These are phyloP conservation scores for Cottoperca gobio DNA, from an alignment of 2,797 vertebrate species.

Conservation along the genomic window DNA sequence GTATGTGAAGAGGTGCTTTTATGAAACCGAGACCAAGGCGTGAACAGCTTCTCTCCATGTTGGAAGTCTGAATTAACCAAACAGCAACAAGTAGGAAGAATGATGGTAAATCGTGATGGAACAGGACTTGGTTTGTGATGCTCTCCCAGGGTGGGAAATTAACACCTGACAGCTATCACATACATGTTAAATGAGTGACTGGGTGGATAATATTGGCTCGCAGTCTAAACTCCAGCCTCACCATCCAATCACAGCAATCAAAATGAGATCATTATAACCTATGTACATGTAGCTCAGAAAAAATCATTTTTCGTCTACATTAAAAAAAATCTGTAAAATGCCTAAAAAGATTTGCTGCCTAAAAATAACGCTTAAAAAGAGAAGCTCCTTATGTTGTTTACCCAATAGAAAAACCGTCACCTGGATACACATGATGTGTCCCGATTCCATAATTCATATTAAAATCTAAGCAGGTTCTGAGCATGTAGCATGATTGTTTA, in stretches of 20 bases:
- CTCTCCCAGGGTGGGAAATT: slow-evolving; percentile 51
- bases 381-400: background rate
- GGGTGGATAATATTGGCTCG: background rate
- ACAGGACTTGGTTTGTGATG: slow-evolving; percentile 3
- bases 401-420: background rate
- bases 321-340: background rate
- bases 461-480: background rate
- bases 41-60: slow-evolving; percentile 15
- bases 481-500: background rate
- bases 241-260: background rate
- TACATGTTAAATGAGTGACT: background rate
- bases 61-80: slow-evolving; percentile 35
- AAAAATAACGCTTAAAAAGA: background rate
- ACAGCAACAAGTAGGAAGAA: slow-evolving; percentile 23
- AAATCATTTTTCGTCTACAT: background rate
- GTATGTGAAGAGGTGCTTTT: slow-evolving; percentile 46
- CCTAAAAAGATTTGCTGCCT: background rate
- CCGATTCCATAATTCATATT: background rate
- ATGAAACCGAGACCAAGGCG: slow-evolving; percentile 57
- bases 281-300: background rate
- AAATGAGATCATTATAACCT: background rate
- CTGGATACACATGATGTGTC: background rate
- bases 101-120: background rate
- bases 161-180: slow-evolving; percentile 3
- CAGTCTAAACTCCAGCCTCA: background rate